A percentile compares a stretch with the other conserved stretches of the same genome.
These are phyloP conservation scores for Hydriomena furcata DNA, from an alignment of 2,888 invertebrate species.

Conservation along the genomic window DNA sequence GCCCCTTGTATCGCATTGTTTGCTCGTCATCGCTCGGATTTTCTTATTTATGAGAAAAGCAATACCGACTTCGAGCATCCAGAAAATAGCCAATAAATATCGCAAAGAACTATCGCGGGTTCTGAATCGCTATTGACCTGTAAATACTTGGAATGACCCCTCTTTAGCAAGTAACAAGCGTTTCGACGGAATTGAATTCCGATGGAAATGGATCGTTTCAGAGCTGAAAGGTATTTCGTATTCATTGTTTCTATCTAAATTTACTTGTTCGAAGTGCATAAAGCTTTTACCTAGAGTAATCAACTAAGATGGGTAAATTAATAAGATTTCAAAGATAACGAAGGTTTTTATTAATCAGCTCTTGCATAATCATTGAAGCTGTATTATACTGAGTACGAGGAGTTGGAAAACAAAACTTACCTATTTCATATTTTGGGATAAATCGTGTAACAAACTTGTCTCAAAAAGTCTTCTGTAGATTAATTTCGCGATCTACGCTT, in stretches of 20 bases:
- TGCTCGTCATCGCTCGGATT: neutral
- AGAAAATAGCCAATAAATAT: constrained; percentile 32
- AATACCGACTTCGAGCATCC: neutral
- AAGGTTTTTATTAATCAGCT: too few relatives aligned
- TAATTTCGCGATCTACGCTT: too few relatives aligned
- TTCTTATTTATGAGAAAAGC: neutral
- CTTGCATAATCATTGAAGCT: too few relatives aligned
- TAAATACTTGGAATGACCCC: constrained; percentile 19
- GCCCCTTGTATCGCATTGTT: neutral
- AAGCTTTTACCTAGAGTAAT: too few relatives aligned
- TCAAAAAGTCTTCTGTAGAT: too few relatives aligned
- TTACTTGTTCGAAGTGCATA: too few relatives aligned
- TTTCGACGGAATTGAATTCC: constrained; percentile 32
- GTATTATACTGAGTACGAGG: too few relatives aligned
- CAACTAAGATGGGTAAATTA: too few relatives aligned
- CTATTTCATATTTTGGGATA: too few relatives aligned
- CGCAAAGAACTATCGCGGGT: constrained; percentile 9
- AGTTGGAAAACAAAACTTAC: too few relatives aligned
- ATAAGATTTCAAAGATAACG: too few relatives aligned
- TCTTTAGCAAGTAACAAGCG: constrained; percentile 9
- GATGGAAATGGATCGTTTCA: constrained; percentile 11
- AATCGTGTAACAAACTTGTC: too few relatives aligned
- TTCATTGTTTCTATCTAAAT: constrained; percentile 1
- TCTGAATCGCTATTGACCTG: constrained; percentile 31
- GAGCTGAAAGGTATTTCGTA: neutral